phyloP scores from a whole-genome alignment of 2,113 vertebrate species.

The Gymnogyps californianus region DNA sequence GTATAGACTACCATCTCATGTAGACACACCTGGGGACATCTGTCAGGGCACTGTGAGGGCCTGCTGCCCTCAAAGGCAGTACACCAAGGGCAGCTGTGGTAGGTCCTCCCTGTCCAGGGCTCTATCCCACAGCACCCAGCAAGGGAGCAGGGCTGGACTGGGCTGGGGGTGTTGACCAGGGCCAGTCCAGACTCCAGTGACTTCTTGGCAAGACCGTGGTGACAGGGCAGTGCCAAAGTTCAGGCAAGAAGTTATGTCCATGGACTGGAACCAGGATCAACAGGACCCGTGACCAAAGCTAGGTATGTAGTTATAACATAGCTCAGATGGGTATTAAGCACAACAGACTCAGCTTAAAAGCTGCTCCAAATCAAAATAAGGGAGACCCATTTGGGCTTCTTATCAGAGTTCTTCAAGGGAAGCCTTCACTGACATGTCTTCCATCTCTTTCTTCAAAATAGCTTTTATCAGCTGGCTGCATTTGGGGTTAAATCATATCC shows the following conservation, averaged over 20 bases:
- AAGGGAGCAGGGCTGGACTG: not conserved
- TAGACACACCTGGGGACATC: not conserved
- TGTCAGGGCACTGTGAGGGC: not conserved
- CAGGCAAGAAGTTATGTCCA: not conserved
- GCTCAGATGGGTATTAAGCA: not conserved
- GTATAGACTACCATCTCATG: not conserved
- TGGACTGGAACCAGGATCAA: not conserved
- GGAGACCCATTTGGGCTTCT: fast-evolving
- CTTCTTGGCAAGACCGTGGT: not conserved
- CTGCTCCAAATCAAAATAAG: not conserved
- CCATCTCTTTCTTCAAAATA: not conserved
- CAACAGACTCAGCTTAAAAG: not conserved
- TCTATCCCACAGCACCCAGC: not conserved
- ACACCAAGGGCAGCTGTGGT: not conserved
- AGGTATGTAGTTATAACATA: not conserved
- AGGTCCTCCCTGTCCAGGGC: not conserved
- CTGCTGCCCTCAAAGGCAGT: not conserved
- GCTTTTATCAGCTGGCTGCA: not conserved
- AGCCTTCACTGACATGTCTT: not conserved
- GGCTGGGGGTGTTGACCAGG: fast-evolving
- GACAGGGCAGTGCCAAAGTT: not conserved
- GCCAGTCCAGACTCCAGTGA: not conserved
- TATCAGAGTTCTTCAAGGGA: not conserved
- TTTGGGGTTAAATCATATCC: not conserved
- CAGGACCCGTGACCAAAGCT: not conserved